Base-by-base conservation (phyloP, 2,888 invertebrate genomes). In the Dryadula phaetusa region DNA sequence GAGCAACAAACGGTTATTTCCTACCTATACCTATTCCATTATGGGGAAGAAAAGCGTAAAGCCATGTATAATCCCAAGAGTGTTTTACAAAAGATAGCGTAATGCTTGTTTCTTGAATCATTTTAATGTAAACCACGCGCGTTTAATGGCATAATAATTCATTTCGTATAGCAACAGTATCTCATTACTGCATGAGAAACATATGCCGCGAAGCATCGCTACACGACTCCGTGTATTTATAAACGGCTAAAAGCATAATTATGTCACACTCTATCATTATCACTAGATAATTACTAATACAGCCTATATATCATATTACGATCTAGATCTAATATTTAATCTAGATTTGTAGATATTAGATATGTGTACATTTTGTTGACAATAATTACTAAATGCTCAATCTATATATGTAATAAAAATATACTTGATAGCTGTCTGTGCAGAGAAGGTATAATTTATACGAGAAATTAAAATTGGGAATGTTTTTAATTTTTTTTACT, bases 141-240 rank as follows among this genome's bases (percentile, higher is more conserved):
- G 12, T 73, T 60, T 65, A 64, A 34, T 70, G 75, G 77, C 77
- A 74, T 34, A 72, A 71, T 28, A 52, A 52, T 32, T 28, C 52
- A 64, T 64, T 70, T 66, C 73, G 70, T 73, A 71, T 82, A 74
- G 83, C 78, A 82, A 82, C 83, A 81, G 82, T 73, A 60, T 84
- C 80, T 44, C 18, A 70, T 85, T 82, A 76, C 81, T 62, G 54
- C 70, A 70, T 75, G 75, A 70, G 77, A 75, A 77, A 74, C 74
- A 72, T 76, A 75, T 67, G 72, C 71, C 68, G 64, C 47, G 40
- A 40, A 46, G 68, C 28, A 25, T 34, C 40, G 72, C 56, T 58
- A 74, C 60, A 42, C 20, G 70, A 72, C 44, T 54, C 71, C 63
- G 52, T 46, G 22, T 56, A 56, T 25, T n/a, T 32, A 32, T 56